Evolutionary conservation across 2,888 invertebrate genomes (phyloP).

Genomic region (Quadroppia sp.): DNA sequence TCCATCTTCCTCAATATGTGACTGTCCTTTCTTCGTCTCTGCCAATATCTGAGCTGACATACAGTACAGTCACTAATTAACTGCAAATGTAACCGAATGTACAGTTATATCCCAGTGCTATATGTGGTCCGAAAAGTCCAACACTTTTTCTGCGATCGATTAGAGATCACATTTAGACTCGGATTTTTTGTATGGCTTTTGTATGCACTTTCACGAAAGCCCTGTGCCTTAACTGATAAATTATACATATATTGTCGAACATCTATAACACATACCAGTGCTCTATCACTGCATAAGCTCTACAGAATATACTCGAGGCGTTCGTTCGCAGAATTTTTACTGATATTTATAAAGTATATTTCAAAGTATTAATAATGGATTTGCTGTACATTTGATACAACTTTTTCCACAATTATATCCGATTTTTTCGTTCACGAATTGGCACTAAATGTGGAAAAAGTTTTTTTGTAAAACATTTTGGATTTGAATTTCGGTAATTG

Average conservation of each 20-base stretch:
- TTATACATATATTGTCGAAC: constrained; percentile 12
- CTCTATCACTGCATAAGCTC: background rate
- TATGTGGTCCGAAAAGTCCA: background rate
- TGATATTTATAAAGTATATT: constrained; percentile 20
- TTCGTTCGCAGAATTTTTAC: constrained; percentile 21
- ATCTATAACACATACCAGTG: background rate
- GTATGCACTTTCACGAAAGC: constrained; percentile 13
- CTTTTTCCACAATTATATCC: too few relatives aligned
- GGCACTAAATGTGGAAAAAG: too few relatives aligned
- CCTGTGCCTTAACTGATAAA: constrained; percentile 24
- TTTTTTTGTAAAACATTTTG: too few relatives aligned
- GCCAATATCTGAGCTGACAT: too few relatives aligned
- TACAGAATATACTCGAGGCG: background rate
- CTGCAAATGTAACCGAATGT: background rate
- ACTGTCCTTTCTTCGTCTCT: background rate
- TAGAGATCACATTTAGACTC: background rate
- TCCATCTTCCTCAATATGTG: constrained; percentile 26
- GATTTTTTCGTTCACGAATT: too few relatives aligned
- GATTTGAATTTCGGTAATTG: too few relatives aligned
- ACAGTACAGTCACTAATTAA: background rate
- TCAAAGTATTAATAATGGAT: constrained; percentile 10
- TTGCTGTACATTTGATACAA: too few relatives aligned
- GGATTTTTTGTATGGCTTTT: background rate
- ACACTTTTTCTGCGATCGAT: background rate
- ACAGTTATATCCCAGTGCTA: too few relatives aligned